Base-by-base conservation (phyloP, 2,797 vertebrate species). In the Jordanella pulchra region DNA sequence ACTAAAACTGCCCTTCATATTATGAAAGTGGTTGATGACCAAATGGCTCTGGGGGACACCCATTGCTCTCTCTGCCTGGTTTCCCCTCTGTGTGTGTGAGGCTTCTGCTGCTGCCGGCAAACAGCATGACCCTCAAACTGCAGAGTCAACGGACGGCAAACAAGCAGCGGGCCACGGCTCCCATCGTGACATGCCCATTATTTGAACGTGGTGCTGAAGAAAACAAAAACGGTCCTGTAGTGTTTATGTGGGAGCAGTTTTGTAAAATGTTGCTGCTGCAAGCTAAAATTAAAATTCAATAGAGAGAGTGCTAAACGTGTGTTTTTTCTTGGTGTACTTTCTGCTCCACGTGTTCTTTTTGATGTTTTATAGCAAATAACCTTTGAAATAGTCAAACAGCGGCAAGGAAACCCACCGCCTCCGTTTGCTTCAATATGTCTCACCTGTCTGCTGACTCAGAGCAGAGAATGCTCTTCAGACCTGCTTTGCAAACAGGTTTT, bases 121-220 rank as follows among this genome's bases (percentile, higher is more conserved):
- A 80, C 83, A 93, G 92, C 92, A 93, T 89, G 87, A 85, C 82
- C 82, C 86, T 89, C 86, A 91, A 82, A 91, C 83, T 88, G 71
- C 84, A 28, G 51, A 75, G 78, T 88, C 75, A 82, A 81, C 79
- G 55, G 80, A 80, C 71, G 55, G 69, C 48, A 64, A 79, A 69
- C 75, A 73, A 61, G 80, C 77, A 73, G 44, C 72, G 55, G 75
- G 55, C 72, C 75, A 68, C 67, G 63, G 64, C 69, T 67, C 69
- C 71, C 27, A 39, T 76, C 58, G 50, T 61, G 76, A 67, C 71
- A 73, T 67, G 27, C 66, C 45, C 39, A 10, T 23, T 69, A 58
- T 53, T 56, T 53, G 51, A 54, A 45, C 18, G 12, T 5, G 27
- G 60, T 39, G 55, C 12, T 23, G 12, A 64, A 54, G 9, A 39